Evolutionary conservation across 2,888 invertebrate genomes (phyloP), one percentile per base, ranked within the genome.

Genomic region (Proisotoma minuta): DNA sequence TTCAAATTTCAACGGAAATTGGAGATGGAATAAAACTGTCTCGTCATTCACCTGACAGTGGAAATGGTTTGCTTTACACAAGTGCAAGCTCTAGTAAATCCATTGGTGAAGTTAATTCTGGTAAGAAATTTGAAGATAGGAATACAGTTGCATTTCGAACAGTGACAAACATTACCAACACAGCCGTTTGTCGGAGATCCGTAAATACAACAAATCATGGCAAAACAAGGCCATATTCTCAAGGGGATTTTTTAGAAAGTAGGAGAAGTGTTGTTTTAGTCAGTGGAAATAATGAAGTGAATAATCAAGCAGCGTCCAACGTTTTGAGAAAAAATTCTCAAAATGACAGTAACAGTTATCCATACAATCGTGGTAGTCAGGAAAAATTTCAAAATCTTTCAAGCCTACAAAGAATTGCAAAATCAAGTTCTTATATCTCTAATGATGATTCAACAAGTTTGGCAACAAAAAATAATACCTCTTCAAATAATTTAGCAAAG

Each of bases 211-310:
- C 8, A 5, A 49, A 15, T 24, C 12, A 47, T 47, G 12, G 20
- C 12, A n/a, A 20, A 47, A 27, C 20, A 23, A 52, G 52, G 29
- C 52, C 52, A 12, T 52, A 52, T 52, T 52, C 52, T 27, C 52
- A 52, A 28, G 52, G 52, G 8, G 52, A 52, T 28, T 52, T 27
- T 27, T 52, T 28, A 28, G 27, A 52, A 28, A 26, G 52, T 3
- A 24, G 52, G 28, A 12, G 29, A 12, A 52, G 52, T 27, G 22
- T 26, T 5, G 5, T 52, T 8, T 18, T 27, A 5, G 23, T 24
- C 52, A 28, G 28, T 8, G 18, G n/a, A 3, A 52, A 5, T 27
- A 52, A 52, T 27, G n/a, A 4, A 10, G 34, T 34, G 8, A n/a
- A n/a, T n/a, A n/a, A n/a, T n/a, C 34, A 34, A 34, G 8, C 15